Percentiles rank a stretch among this genome's conserved stretches.
These are phyloP conservation scores for Chymomyza costata DNA, from an alignment of 1,140 invertebrate species.

Conservation along the genomic window DNA sequence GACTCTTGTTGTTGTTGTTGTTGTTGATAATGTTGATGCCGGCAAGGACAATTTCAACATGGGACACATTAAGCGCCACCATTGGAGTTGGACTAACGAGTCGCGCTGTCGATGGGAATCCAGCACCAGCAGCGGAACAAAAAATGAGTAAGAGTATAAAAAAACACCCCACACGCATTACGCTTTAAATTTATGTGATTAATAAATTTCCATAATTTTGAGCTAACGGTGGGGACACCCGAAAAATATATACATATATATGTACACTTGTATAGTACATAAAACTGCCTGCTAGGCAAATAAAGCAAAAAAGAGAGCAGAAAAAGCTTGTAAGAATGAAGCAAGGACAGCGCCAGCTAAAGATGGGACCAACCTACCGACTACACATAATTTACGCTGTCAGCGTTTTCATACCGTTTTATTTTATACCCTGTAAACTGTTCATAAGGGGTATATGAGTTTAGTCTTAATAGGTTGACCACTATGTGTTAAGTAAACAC, in stretches of 20 bases:
- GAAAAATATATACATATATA: no score
- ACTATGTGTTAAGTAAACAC: no score
- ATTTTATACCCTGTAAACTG: no score
- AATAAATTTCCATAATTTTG: slow-evolving; percentile 72
- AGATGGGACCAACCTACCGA: slow-evolving; percentile 20
- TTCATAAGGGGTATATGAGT: no score
- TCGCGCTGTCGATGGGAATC: not conserved
- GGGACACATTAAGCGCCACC: slow-evolving; percentile 59
- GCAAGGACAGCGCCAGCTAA: no score
- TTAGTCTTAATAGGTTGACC: no score
- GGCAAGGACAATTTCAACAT: slow-evolving; percentile 42
- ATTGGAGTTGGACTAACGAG: slow-evolving; percentile 33
- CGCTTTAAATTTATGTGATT: slow-evolving; percentile 71
- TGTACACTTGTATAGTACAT: no score
- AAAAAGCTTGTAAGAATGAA: slow-evolving; percentile 6
- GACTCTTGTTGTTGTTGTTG: slow-evolving; percentile 8
- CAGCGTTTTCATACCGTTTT: not conserved
- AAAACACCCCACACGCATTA: slow-evolving; percentile 53
- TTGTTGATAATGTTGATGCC: no score
- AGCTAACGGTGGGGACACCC: not conserved
- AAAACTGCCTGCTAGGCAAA: slow-evolving; percentile 37
- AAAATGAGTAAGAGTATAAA: no score
- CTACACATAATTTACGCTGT: slow-evolving; percentile 3
- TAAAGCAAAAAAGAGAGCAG: slow-evolving; percentile 24
- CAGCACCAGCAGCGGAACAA: not conserved